Conservation (phyloP, 2,113 vertebrate species). For the Crotalus viridis region DNA sequence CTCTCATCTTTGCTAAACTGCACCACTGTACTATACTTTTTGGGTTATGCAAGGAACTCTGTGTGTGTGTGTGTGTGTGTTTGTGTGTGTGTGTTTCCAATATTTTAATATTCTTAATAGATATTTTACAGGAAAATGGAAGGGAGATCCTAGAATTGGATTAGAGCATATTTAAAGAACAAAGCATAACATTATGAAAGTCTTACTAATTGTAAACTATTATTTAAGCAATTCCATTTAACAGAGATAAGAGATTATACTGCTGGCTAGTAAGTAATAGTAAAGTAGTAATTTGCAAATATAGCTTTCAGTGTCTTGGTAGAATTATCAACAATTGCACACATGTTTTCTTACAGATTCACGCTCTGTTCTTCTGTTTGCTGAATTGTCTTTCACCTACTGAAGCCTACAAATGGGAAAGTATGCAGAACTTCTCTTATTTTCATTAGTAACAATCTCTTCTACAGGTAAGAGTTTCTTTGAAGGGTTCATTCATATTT, state of each 20-base stretch:
- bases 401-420: conserved; percentile 50
- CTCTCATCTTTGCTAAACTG: background rate
- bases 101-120: background rate
- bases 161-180: background rate
- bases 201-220: background rate
- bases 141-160: background rate
- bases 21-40: background rate
- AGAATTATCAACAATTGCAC: background rate
- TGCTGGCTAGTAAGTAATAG: background rate
- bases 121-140: background rate
- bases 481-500: background rate
- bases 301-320: rapidly evolving
- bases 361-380: background rate
- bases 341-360: conserved; percentile 12
- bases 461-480: conserved; percentile 68
- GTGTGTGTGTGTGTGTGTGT: background rate
- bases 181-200: background rate
- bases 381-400: rapidly evolving
- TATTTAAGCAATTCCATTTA: background rate
- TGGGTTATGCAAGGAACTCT: background rate
- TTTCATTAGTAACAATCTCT: background rate
- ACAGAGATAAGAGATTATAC: background rate
- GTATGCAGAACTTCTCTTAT: background rate
- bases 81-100: background rate
- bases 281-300: conserved; percentile 1